Percentiles rank a stretch among this genome's conserved stretches.
Evolutionary conservation across 2,888 invertebrate species (phyloP).

Genomic region (Congeria kusceri): DNA sequence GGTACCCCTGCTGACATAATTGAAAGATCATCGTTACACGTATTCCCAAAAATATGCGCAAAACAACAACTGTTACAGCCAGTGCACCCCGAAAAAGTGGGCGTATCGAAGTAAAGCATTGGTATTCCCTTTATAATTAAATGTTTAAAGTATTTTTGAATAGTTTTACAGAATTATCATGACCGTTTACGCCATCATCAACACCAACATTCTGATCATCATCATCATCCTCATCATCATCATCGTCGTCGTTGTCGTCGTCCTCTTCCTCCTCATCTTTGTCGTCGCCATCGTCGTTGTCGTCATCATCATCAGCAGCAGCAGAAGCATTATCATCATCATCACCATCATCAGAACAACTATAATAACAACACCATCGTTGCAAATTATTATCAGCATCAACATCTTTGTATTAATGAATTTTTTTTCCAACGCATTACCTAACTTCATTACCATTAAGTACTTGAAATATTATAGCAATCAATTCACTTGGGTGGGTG

Average conservation of each 20-base stretch:
- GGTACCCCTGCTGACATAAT: too few species aligned
- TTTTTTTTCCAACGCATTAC: not conserved
- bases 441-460: not conserved
- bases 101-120: too few species aligned
- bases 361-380: not conserved
- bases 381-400: conserved; percentile 4
- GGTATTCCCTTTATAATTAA: too few species aligned
- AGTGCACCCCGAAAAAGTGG: too few species aligned
- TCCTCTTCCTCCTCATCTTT: not conserved
- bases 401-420: not conserved
- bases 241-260: too few species aligned
- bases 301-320: conserved; percentile 7
- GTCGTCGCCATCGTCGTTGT: not conserved
- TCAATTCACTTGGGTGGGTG: too few species aligned
- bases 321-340: conserved; percentile 7
- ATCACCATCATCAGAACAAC: conserved; percentile 7
- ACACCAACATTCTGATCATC: not conserved
- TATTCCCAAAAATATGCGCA: too few species aligned
- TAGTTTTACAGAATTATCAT: too few species aligned
- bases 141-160: too few species aligned
- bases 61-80: too few species aligned
- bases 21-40: too few species aligned
- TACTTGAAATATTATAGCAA: too few species aligned
- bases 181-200: not conserved
- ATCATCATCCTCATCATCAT: not conserved